These are phyloP conservation scores for Aphidius colemani DNA, from an alignment of 2,888 invertebrate genomes.

Conservation along the genomic window DNA sequence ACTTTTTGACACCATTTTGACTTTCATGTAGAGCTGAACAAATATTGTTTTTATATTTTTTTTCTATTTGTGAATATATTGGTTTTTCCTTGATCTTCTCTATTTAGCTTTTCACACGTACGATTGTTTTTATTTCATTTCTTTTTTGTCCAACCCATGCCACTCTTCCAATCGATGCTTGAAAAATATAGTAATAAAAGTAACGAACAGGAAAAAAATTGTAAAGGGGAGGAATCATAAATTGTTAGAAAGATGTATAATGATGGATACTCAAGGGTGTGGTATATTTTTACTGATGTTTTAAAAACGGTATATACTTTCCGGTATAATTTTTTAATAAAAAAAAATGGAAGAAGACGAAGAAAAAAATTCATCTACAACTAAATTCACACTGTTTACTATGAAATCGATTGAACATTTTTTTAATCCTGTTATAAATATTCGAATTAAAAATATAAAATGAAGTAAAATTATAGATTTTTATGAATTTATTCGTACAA, in stretches of 20 bases:
- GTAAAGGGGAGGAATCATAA: slow-evolving; percentile 13
- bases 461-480: too few species aligned
- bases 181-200: slow-evolving; percentile 34
- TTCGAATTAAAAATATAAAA: too few species aligned
- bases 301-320: slow-evolving; percentile 6
- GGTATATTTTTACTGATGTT: slow-evolving; percentile 18
- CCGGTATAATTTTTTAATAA: neutral
- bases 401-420: too few species aligned
- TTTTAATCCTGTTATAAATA: too few species aligned
- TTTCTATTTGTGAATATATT: too few species aligned
- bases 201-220: slow-evolving; percentile 30
- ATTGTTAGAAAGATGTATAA: slow-evolving; percentile 24
- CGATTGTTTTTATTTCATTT: slow-evolving; percentile 6
- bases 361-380: neutral
- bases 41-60: too few species aligned
- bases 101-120: slow-evolving; percentile 18
- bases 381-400: too few species aligned
- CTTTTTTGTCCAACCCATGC: neutral
- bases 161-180: slow-evolving; percentile 19
- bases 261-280: slow-evolving; percentile 24
- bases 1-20: too few species aligned
- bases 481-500: too few species aligned
- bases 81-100: slow-evolving; percentile 4
- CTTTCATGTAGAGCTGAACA: too few species aligned
- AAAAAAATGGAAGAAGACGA: neutral